phyloP scores from a whole-genome alignment of 2,888 invertebrate genomes.

The Rhaphigaster nebulosa region DNA sequence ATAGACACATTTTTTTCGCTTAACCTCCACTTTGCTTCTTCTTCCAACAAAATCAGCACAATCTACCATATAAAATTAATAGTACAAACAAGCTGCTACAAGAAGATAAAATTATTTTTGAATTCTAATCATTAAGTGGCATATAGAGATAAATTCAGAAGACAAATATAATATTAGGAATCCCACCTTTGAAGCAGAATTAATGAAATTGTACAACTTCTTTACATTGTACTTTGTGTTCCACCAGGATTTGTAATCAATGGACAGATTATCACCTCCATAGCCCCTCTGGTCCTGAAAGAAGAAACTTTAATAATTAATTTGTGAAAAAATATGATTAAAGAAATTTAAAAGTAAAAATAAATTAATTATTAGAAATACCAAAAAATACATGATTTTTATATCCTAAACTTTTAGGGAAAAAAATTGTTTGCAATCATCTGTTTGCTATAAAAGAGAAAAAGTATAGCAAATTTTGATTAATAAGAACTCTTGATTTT shows the following conservation, averaged over 20 bases:
- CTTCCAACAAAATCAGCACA: constrained; percentile 71
- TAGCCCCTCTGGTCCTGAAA: constrained; percentile 69
- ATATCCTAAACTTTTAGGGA: too few species aligned
- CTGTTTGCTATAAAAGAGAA: too few species aligned
- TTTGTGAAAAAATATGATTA: background rate
- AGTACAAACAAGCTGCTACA: background rate
- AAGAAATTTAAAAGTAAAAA: too few species aligned
- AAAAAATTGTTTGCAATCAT: too few species aligned
- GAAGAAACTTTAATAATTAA: background rate
- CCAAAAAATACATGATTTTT: too few species aligned
- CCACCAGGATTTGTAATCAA: constrained; percentile 28
- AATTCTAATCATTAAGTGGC: background rate
- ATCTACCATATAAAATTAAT: constrained; percentile 66
- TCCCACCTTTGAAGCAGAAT: constrained; percentile 60
- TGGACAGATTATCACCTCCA: constrained; percentile 67
- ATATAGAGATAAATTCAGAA: background rate
- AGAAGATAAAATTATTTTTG: constrained; percentile 13
- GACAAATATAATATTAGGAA: background rate
- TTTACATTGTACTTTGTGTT: constrained; percentile 49
- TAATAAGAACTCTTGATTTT: too few species aligned
- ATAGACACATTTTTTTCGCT: constrained; percentile 66
- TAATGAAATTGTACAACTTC: constrained; percentile 61
- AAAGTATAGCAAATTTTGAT: too few species aligned
- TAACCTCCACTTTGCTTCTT: constrained; percentile 66
- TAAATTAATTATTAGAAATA: too few species aligned